Percentiles rank a stretch among this genome's conserved stretches.
These are phyloP conservation scores for Eretmochelys imbricata DNA, from an alignment of 2,113 vertebrate genomes.

Conservation along the genomic window DNA sequence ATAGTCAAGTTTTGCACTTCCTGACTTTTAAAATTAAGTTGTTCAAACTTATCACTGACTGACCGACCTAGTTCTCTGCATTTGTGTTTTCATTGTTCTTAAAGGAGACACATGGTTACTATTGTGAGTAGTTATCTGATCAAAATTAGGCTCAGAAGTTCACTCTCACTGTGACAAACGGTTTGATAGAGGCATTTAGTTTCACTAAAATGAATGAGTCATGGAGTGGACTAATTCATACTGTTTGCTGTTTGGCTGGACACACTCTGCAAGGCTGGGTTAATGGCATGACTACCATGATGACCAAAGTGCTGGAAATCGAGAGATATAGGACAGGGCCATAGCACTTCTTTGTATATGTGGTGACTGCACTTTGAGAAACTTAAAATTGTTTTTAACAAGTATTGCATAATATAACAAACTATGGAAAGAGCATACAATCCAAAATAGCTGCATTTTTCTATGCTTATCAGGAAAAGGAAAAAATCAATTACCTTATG, in stretches of 20 bases:
- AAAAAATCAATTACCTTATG: neutral
- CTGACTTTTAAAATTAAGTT: neutral
- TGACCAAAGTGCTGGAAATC: constrained; percentile 31
- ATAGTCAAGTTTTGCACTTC: neutral
- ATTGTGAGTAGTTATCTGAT: neutral
- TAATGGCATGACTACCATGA: constrained; percentile 48
- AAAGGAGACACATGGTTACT: neutral
- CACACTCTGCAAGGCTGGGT: constrained; percentile 36
- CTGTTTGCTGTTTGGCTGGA: constrained; percentile 30
- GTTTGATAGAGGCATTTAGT: neutral
- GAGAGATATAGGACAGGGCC: neutral
- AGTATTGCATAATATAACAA: rapidly evolving
- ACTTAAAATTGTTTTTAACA: neutral
- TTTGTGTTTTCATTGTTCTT: neutral
- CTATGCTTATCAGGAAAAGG: neutral
- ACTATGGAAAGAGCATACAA: neutral
- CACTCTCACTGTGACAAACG: neutral
- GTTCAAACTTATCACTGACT: neutral
- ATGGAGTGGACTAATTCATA: constrained; percentile 15
- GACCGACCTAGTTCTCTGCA: neutral
- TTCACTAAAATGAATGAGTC: neutral
- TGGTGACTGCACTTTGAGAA: neutral
- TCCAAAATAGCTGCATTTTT: constrained; percentile 10
- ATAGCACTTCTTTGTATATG: neutral
- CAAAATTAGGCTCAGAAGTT: neutral